Conservation (phyloP, 2,113 vertebrate species). For the Lasiurus borealis region DNA sequence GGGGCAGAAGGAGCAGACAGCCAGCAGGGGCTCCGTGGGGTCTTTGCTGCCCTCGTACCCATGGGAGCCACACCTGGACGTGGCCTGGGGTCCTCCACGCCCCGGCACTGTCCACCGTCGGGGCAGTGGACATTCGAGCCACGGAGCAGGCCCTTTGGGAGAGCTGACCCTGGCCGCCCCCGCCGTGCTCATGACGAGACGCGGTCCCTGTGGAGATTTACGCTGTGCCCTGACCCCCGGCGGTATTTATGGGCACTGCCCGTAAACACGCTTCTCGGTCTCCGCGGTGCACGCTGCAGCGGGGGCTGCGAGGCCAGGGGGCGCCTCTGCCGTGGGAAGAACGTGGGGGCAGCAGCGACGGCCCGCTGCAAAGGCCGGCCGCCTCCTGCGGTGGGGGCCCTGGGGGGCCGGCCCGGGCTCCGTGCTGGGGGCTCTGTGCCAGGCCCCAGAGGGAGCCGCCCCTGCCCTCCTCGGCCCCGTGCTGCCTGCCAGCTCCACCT, state of each 20-base stretch:
- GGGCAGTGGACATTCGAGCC: not conserved
- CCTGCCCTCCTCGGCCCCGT: accelerated
- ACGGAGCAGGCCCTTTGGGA: not conserved
- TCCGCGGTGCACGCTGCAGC: not conserved
- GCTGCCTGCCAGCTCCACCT: not conserved
- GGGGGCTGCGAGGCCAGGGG: accelerated
- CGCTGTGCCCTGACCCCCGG: not conserved
- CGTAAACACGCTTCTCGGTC: not conserved
- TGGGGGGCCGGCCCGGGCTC: not conserved
- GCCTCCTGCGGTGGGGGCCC: not conserved
- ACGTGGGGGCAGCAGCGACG: not conserved
- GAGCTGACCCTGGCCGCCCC: not conserved
- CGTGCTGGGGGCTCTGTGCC: not conserved
- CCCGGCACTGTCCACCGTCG: not conserved
- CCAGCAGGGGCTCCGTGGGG: not conserved
- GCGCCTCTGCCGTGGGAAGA: not conserved
- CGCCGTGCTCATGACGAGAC: too few relatives aligned
- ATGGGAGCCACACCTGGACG: accelerated
- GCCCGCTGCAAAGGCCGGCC: not conserved
- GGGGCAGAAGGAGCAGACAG: accelerated
- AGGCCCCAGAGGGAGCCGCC: not conserved
- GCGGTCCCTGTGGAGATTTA: not conserved
- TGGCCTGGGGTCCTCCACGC: not conserved
- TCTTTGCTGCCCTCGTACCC: not conserved
- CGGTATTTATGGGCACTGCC: not conserved